Conservation (phyloP, 2,888 invertebrate species). For the Argyresthia albistria region DNA sequence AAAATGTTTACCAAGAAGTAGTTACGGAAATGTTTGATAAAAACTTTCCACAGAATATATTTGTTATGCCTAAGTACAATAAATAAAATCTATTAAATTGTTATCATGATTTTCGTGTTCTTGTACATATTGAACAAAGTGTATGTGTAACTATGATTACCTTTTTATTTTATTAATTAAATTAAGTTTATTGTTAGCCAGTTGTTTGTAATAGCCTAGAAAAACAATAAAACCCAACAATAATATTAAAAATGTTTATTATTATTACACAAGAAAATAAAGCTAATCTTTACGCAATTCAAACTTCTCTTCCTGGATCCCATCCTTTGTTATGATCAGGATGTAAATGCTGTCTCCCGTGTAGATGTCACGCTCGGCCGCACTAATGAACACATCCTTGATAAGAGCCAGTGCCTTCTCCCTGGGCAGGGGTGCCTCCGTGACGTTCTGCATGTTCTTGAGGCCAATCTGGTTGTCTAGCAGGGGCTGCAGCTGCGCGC, state of each 20-base stretch:
- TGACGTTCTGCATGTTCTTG: conserved; percentile 86
- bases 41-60: conserved; percentile 62
- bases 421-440: conserved; percentile 74
- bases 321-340: conserved; percentile 90
- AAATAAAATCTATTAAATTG: conserved; percentile 43
- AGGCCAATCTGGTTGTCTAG: conserved; percentile 96
- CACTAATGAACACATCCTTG: conserved; percentile 97
- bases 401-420: conserved; percentile 89
- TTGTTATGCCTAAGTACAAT: conserved; percentile 69
- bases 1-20: conserved; percentile 41
- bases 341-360: conserved; percentile 94
- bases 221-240: conserved; percentile 4
- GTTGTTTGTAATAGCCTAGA: background rate
- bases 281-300: conserved; percentile 89
- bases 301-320: conserved; percentile 82
- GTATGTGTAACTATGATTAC: conserved; percentile 30
- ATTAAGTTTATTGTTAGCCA: conserved; percentile 46
- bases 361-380: conserved; percentile 97
- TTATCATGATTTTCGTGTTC: conserved; percentile 24
- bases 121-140: conserved; percentile 61
- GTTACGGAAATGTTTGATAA: conserved; percentile 62
- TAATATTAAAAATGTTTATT: conserved; percentile 10
- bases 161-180: conserved; percentile 26
- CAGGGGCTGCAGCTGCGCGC: conserved; percentile 91
- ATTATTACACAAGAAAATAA: conserved; percentile 8